Conservation (phyloP, 2,888 invertebrate genomes). For the Thyatira batis region DNA sequence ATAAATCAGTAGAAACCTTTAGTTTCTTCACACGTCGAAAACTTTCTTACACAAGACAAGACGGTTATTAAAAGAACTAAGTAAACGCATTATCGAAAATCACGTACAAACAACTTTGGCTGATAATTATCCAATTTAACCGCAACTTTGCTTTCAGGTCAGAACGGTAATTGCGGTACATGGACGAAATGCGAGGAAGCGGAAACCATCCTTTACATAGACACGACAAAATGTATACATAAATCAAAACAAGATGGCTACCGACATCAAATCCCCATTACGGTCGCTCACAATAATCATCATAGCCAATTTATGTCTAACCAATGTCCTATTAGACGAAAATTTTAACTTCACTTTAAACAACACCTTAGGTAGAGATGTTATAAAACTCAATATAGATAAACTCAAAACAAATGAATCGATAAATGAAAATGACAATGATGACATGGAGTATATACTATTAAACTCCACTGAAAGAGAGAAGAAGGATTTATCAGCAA, state of each 20-base stretch:
- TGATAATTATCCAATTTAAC: too few relatives aligned
- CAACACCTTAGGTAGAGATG: conserved; percentile 38
- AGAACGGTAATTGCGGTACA: background rate
- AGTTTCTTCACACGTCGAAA: too few relatives aligned
- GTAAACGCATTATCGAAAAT: background rate
- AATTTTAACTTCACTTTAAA: conserved; percentile 23
- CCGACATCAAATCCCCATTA: conserved; percentile 14
- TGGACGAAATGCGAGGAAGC: background rate
- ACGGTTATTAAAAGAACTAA: background rate
- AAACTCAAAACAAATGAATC: background rate
- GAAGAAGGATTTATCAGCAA: conserved; percentile 10
- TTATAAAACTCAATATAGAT: conserved; percentile 16
- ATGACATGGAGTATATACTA: conserved; percentile 15
- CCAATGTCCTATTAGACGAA: conserved; percentile 9
- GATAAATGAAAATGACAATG: conserved; percentile 17
- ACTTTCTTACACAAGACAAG: too few relatives aligned
- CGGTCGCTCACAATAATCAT: conserved; percentile 24
- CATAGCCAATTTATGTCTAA: conserved; percentile 29
- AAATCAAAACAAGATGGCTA: conserved; percentile 29
- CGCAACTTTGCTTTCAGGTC: background rate
- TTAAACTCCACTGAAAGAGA: conserved; percentile 21
- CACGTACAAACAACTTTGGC: background rate
- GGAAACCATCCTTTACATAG: background rate
- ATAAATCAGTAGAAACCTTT: too few relatives aligned
- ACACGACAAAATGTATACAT: background rate